Evolutionary conservation across 2,888 invertebrate genomes (phyloP), one percentile per base, ranked within the genome.

Genomic region (Drosophila picticornis): DNA sequence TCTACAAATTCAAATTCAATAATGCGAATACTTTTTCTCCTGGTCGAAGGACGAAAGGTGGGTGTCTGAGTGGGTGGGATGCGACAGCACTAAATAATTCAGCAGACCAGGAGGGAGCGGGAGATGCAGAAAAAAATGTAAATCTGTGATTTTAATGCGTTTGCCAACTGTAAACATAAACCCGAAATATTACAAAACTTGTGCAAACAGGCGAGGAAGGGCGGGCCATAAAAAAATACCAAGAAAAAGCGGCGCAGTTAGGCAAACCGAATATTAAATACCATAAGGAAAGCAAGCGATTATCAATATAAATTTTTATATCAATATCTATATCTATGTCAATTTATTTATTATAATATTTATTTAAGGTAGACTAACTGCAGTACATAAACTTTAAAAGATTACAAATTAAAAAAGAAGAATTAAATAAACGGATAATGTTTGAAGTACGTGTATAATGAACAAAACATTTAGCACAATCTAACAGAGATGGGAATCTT

Each of bases 141-240:
- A 90, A 88, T 90, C 91, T 90, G 89, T 91, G 90, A 89, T 87
- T 90, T 90, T 91, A 90, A 91, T 90, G 91, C 90, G 84, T 90
- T 84, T 84, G 89, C 84, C 84, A 91, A 89, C 91, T 90, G 91
- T 90, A 91, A 90, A 91, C 84, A 90, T 91, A 90, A 90, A 89
- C 83, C 90, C 90, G 77, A 89, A 91, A 90, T 91, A 91, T 90
- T 90, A 84, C 91, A 83, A 88, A 90, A 90, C 90, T 90, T 91
- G 81, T 82, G 90, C 90, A 91, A 90, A 89, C 91, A 84, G 72
- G 57, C 68, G 38, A 55, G 66, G 59, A 53, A 71, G 72, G 56
- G 59, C 53, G 69, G 50, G 63, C 75, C 68, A 81, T 80, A 82
- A 88, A 83, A 84, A 69, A 55, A 38, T 52, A 51, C 50, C 11